Conservation (phyloP, 2,113 vertebrate species). For the Myrmophylax atrothorax region DNA sequence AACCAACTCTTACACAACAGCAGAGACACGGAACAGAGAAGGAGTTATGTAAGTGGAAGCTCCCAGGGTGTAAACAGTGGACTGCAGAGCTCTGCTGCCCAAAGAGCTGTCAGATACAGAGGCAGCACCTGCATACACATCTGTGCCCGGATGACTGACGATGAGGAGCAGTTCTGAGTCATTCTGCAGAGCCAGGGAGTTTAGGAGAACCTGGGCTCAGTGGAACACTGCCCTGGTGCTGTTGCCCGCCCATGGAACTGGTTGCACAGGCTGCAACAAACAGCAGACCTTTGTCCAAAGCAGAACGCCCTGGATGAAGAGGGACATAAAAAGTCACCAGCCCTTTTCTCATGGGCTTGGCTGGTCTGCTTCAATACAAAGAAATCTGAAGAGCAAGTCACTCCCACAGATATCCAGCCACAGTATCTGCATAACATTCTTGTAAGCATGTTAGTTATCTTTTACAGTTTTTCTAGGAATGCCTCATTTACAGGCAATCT, state of each 20-base stretch:
- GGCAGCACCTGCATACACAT: neutral
- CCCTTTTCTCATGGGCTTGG: neutral
- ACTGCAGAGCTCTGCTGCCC: neutral
- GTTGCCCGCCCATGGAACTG: neutral
- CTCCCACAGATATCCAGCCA: neutral
- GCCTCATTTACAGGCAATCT: neutral
- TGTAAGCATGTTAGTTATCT: neutral
- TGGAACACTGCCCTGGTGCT: neutral
- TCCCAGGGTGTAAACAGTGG: neutral
- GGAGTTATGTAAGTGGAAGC: neutral
- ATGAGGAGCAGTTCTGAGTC: neutral
- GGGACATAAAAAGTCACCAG: neutral
- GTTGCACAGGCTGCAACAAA: neutral
- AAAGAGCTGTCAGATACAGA: neutral
- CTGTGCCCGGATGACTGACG: neutral
- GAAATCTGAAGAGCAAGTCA: neutral
- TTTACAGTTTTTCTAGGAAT: neutral
- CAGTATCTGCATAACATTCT: neutral
- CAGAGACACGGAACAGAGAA: neutral
- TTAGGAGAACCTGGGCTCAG: neutral
- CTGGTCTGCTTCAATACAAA: neutral
- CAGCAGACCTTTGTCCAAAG: neutral
- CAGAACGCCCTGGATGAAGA: neutral
- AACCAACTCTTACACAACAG: neutral
- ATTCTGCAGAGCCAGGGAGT: neutral